Evolutionary conservation across 2,888 invertebrate genomes (phyloP).

Genomic region (Erynnis tages): DNA sequence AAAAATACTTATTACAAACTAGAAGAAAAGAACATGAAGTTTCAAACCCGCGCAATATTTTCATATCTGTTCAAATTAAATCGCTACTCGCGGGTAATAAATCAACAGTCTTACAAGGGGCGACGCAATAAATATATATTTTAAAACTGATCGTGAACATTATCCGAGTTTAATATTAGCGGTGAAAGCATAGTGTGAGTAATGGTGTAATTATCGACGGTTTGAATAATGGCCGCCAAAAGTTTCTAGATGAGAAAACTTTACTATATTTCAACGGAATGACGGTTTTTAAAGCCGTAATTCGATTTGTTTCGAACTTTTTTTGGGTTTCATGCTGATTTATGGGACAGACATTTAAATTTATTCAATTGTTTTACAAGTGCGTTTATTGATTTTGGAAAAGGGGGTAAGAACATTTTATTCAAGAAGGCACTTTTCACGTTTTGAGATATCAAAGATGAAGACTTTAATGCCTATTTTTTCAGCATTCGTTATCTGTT

Average conservation of each 20-base stretch:
- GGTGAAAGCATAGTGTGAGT: slow-evolving; percentile 53
- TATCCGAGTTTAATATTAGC: slow-evolving; percentile 60
- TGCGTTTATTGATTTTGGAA: too few species aligned
- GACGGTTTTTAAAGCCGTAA: slow-evolving; percentile 16
- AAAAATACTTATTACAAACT: too few species aligned
- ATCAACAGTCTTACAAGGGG: slow-evolving; percentile 13
- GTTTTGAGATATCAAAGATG: too few species aligned
- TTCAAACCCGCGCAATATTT: too few species aligned
- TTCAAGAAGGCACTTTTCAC: too few species aligned
- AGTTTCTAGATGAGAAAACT: slow-evolving; percentile 39
- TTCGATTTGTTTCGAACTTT: slow-evolving; percentile 6
- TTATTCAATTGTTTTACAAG: too few species aligned
- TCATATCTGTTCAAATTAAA: too few species aligned
- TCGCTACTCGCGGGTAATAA: neutral
- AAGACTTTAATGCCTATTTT: too few species aligned
- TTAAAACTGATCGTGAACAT: slow-evolving; percentile 61
- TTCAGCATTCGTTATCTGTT: too few species aligned
- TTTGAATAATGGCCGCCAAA: slow-evolving; percentile 42
- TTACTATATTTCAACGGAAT: slow-evolving; percentile 36
- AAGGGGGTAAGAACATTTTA: too few species aligned
- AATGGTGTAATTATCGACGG: slow-evolving; percentile 61
- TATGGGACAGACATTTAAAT: neutral
- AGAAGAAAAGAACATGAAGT: too few species aligned
- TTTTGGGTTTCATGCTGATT: slow-evolving; percentile 6
- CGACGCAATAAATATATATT: slow-evolving; percentile 53